Evolutionary conservation across 2,113 vertebrate genomes (phyloP).

Genomic region (Vireo altiloquus): DNA sequence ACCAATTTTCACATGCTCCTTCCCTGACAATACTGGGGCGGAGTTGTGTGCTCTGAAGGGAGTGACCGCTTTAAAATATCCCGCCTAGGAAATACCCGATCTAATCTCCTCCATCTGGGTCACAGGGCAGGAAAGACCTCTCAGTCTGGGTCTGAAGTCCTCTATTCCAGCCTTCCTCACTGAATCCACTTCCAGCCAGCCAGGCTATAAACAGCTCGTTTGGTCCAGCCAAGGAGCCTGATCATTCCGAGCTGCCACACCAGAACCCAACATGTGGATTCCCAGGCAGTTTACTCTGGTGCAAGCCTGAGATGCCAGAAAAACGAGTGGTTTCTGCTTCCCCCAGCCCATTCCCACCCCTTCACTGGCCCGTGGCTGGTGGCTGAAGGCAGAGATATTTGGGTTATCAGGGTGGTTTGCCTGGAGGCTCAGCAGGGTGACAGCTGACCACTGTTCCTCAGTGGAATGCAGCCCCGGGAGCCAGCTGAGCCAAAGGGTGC

Average conservation of each 20-base stretch:
- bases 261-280: background rate
- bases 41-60: background rate
- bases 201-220: background rate
- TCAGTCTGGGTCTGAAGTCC: background rate
- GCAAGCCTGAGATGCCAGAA: background rate
- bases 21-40: background rate
- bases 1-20: background rate
- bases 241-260: background rate
- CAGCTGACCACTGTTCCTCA: background rate
- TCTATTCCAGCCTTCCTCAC: background rate
- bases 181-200: background rate
- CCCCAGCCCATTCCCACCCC: background rate
- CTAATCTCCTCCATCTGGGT: background rate
- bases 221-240: background rate
- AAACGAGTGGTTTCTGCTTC: rapidly evolving
- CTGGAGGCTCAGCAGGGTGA: background rate
- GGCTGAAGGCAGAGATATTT: background rate
- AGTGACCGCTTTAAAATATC: background rate
- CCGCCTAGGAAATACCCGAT: background rate
- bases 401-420: background rate
- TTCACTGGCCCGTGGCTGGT: background rate
- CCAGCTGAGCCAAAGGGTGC: rapidly evolving
- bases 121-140: background rate
- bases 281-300: background rate
- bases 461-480: background rate